A percentile compares a stretch with the other conserved stretches of the same genome.
Evolutionary conservation across 2,888 invertebrate genomes (phyloP).

Genomic region (Pheosia gnoma): DNA sequence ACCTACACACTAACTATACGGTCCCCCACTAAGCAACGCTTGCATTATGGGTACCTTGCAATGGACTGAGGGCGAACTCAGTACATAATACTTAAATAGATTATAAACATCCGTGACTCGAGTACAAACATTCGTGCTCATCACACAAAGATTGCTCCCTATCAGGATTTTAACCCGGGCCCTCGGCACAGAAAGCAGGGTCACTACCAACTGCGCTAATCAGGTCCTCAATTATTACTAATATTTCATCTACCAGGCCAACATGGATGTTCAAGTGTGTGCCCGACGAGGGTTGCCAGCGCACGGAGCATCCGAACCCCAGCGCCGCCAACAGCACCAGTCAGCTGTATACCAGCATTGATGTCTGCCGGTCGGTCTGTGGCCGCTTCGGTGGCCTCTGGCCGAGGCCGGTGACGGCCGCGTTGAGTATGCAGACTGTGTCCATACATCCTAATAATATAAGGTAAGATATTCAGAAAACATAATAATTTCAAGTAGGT

Average conservation of each 20-base stretch:
- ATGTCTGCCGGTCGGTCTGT: conserved; percentile 87
- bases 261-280: conserved; percentile 73
- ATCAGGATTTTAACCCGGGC: too few species aligned
- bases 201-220: too few species aligned
- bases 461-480: conserved; percentile 47
- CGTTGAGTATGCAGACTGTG: conserved; percentile 70
- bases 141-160: too few species aligned
- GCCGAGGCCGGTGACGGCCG: conserved; percentile 86
- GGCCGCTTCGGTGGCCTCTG: conserved; percentile 87
- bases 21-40: too few species aligned
- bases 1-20: too few species aligned
- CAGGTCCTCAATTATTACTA: neutral
- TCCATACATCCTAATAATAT: conserved; percentile 84
- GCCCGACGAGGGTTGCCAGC: conserved; percentile 65
- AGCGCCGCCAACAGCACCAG: conserved; percentile 50
- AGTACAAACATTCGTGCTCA: too few species aligned
- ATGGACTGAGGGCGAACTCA: too few species aligned
- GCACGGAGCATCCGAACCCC: conserved; percentile 63
- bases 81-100: too few species aligned
- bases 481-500: too few species aligned
- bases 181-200: too few species aligned
- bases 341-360: conserved; percentile 72
- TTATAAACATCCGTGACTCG: too few species aligned
- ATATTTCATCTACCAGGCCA: conserved; percentile 52
- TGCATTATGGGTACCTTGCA: too few species aligned